Percentiles rank a stretch among this genome's conserved stretches.
phyloP scores from a whole-genome alignment of 2,888 invertebrate genomes.

The Oligia fasciuncula region DNA sequence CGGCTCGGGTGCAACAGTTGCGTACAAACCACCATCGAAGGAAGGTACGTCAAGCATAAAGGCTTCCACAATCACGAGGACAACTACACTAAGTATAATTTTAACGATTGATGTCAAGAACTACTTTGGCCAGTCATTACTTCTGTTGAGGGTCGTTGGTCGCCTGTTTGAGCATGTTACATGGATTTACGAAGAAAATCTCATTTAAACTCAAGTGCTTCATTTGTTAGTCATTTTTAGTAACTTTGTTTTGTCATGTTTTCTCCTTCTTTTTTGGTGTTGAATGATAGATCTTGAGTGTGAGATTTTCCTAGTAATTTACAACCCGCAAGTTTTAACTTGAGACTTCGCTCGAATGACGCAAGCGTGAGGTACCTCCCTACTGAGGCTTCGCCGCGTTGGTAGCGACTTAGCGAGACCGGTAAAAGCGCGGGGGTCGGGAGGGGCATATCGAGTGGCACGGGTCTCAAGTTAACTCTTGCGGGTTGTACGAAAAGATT shows the following conservation, averaged over 20 bases:
- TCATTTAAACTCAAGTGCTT: constrained; percentile 38
- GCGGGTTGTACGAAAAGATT: not conserved
- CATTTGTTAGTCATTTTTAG: constrained; percentile 14
- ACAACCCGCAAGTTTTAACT: too few relatives aligned
- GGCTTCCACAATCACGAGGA: constrained; percentile 86
- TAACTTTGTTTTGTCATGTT: not conserved
- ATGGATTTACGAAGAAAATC: constrained; percentile 31
- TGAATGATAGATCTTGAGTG: constrained; percentile 4
- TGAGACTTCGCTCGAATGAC: too few relatives aligned
- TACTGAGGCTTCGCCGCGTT: too few relatives aligned
- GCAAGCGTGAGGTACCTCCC: too few relatives aligned
- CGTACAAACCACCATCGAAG: constrained; percentile 85
- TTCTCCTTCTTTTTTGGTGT: not conserved
- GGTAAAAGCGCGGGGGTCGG: too few relatives aligned
- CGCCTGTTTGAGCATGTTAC: constrained; percentile 26
- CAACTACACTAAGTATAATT: constrained; percentile 87
- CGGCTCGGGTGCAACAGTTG: constrained; percentile 86
- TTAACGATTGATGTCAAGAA: constrained; percentile 82
- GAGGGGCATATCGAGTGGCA: too few relatives aligned
- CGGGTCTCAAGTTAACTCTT: too few relatives aligned
- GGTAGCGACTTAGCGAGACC: too few relatives aligned
- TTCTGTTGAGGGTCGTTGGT: constrained; percentile 67
- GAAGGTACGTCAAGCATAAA: constrained; percentile 85
- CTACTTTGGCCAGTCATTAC: constrained; percentile 70
- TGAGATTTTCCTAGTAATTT: constrained; percentile 30